Conservation (phyloP, 1,140 invertebrate genomes). For the Saxidomus purpurata region DNA sequence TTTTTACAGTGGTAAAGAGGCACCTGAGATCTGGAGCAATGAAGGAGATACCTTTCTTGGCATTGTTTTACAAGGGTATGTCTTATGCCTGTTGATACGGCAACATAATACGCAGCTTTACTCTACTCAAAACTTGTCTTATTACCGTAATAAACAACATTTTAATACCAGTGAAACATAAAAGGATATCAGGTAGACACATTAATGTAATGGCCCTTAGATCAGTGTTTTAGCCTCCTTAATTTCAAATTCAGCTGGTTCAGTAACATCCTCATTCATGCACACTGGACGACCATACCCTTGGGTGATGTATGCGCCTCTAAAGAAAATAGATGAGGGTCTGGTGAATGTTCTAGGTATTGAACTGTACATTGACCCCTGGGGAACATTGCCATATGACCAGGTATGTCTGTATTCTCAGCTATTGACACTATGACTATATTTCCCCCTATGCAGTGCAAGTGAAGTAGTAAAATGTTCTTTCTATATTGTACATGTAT, state of each 20-base stretch:
- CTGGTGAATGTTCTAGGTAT: background rate
- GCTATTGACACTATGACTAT: background rate
- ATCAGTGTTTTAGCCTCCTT: too few species aligned
- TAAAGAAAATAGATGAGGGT: background rate
- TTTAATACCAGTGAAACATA: too few species aligned
- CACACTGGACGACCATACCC: constrained; percentile 57
- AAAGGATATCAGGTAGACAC: too few species aligned
- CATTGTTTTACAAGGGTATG: constrained; percentile 51
- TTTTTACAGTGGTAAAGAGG: constrained; percentile 51
- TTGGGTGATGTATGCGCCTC: constrained; percentile 40
- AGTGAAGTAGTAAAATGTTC: background rate
- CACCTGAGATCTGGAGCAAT: constrained; percentile 56
- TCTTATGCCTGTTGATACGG: background rate
- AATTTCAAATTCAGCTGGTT: constrained; percentile 24
- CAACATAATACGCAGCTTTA: too few species aligned
- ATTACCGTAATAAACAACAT: too few species aligned
- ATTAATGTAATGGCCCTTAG: too few species aligned
- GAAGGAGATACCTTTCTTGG: constrained; percentile 51
- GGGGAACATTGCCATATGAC: constrained; percentile 27
- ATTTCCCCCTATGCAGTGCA: background rate
- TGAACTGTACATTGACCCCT: background rate
- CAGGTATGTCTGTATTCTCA: constrained; percentile 28
- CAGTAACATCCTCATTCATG: background rate
- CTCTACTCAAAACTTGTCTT: too few species aligned
- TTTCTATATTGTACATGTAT: too few species aligned